phyloP scores from a whole-genome alignment of 1,140 invertebrate species.

The Cherax destructor region DNA sequence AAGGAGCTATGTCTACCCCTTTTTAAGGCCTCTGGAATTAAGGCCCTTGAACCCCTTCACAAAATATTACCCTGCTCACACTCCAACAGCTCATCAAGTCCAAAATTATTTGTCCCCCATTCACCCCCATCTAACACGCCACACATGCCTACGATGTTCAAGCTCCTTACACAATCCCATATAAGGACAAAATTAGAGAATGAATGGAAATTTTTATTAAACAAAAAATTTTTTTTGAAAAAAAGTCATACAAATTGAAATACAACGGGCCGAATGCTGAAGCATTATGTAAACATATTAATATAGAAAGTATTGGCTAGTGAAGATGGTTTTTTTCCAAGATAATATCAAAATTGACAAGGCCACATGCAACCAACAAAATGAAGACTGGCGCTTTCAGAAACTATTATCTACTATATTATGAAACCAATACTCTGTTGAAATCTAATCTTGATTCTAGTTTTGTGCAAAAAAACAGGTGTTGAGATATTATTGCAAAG shows the following conservation, averaged over 20 bases:
- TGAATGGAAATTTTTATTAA: slow-evolving; percentile 21
- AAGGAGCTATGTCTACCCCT: no score
- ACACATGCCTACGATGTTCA: no score
- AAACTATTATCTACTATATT: neutral
- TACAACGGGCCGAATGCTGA: slow-evolving; percentile 28
- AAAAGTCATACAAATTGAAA: slow-evolving; percentile 22
- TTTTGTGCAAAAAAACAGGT: neutral
- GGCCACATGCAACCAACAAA: slow-evolving; percentile 2
- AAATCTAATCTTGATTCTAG: neutral
- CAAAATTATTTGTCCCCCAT: no score
- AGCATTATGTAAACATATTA: slow-evolving; percentile 2
- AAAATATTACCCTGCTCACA: no score
- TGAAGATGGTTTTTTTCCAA: neutral
- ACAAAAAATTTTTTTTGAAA: slow-evolving; percentile 25
- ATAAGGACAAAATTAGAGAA: neutral
- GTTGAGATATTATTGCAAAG: neutral
- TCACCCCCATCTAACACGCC: no score
- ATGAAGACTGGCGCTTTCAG: neutral
- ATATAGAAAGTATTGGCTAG: neutral
- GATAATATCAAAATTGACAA: neutral
- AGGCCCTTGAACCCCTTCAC: no score
- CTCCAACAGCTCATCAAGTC: no score
- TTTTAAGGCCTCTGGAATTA: no score
- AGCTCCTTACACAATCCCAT: neutral
- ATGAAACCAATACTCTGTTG: neutral